A percentile compares a stretch with the other conserved stretches of the same genome.
Evolutionary conservation across 2,888 invertebrate species (phyloP).

Genomic region (Drosophila robusta): DNA sequence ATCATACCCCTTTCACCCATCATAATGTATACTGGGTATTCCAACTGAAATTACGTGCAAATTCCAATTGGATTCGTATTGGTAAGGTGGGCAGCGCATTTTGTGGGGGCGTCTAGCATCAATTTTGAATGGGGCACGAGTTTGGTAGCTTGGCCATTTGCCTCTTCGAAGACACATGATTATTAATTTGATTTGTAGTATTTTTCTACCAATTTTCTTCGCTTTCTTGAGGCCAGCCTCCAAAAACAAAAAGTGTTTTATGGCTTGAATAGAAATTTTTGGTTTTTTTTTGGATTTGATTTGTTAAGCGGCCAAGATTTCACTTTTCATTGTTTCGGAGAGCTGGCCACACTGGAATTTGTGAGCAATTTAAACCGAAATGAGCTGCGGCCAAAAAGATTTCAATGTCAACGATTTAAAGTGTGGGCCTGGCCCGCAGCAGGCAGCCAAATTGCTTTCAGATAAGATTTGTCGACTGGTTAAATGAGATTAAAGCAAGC

Average conservation of each 20-base stretch:
- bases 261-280: constrained; percentile 14
- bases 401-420: constrained; percentile 69
- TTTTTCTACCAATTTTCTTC: constrained; percentile 53
- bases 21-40: constrained; percentile 4
- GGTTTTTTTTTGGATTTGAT: not conserved
- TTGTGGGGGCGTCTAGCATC: constrained; percentile 59
- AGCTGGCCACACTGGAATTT: constrained; percentile 26
- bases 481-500: constrained; percentile 2
- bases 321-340: constrained; percentile 66
- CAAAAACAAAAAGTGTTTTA: constrained; percentile 32
- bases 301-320: constrained; percentile 44
- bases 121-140: constrained; percentile 71
- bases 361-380: constrained; percentile 45
- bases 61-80: constrained; percentile 30
- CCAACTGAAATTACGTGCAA: constrained; percentile 41
- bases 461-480: not conserved
- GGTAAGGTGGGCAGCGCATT: constrained; percentile 12
- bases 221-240: constrained; percentile 48
- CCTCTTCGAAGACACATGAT: constrained; percentile 72
- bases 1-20: not conserved
- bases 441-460: constrained; percentile 10
- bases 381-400: constrained; percentile 41
- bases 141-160: constrained; percentile 26
- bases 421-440: constrained; percentile 30
- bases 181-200: constrained; percentile 78